These are phyloP conservation scores for Pachliopta kotzebuea DNA, from an alignment of 2,888 invertebrate genomes.

Conservation along the genomic window DNA sequence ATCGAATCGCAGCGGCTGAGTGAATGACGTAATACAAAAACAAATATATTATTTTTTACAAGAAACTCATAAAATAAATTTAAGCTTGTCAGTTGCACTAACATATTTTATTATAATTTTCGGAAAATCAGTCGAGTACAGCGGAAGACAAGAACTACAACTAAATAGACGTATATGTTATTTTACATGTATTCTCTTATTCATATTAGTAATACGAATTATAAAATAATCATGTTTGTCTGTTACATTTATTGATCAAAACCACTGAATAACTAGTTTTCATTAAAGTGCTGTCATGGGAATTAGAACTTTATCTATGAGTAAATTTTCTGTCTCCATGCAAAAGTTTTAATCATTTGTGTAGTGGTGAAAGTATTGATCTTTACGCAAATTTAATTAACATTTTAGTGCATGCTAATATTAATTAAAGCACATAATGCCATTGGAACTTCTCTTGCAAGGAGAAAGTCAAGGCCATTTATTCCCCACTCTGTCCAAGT, in stretches of 20 bases:
- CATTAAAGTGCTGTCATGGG: neutral
- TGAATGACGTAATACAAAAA: neutral
- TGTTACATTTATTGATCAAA: neutral
- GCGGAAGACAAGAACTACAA: neutral
- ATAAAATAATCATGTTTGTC: neutral
- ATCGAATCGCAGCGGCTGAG: constrained; percentile 1
- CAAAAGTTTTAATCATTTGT: too few relatives aligned
- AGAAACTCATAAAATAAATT: neutral
- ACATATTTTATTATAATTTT: neutral
- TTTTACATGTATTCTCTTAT: neutral
- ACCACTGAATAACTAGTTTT: neutral
- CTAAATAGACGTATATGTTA: neutral
- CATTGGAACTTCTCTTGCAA: too few relatives aligned
- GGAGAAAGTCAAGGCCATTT: too few relatives aligned
- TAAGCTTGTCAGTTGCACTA: neutral
- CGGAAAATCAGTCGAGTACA: neutral
- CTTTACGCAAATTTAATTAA: too few relatives aligned
- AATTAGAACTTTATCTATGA: neutral
- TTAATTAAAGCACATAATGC: too few relatives aligned
- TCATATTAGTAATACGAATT: neutral
- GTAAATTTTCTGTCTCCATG: neutral
- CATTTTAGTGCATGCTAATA: too few relatives aligned
- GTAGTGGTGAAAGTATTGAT: too few relatives aligned
- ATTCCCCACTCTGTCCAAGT: too few relatives aligned
- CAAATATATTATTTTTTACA: neutral